Conservation (phyloP, 2,888 invertebrate genomes). For the Coremacera marginata region DNA sequence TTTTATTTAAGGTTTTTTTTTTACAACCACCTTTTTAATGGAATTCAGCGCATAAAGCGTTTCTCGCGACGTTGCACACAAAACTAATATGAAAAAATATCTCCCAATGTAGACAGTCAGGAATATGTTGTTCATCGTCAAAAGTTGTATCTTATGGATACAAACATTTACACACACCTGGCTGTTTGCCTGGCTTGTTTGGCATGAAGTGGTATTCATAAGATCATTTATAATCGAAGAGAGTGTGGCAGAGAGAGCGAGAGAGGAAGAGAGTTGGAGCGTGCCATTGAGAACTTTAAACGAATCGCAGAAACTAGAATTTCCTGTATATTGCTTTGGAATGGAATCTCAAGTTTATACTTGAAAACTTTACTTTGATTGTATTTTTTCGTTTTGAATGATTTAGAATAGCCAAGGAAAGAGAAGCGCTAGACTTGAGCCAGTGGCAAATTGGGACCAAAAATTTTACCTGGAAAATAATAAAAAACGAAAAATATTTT, state of each 20-base stretch:
- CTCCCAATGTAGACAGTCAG: slow-evolving; percentile 21
- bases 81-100: slow-evolving; percentile 28
- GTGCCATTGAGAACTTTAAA: slow-evolving; percentile 3
- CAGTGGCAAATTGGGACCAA: no score
- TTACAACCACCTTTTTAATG: not conserved
- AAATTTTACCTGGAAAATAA: no score
- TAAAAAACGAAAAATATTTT: no score
- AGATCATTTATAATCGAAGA: slow-evolving; percentile 12
- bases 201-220: slow-evolving; percentile 11
- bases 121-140: slow-evolving; percentile 13
- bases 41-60: slow-evolving; percentile 11
- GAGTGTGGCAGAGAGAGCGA: not conserved
- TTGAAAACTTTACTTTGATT: slow-evolving; percentile 19
- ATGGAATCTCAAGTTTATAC: slow-evolving; percentile 24
- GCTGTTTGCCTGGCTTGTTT: slow-evolving; percentile 14
- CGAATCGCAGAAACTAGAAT: slow-evolving; percentile 52
- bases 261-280: slow-evolving; percentile 20
- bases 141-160: not conserved
- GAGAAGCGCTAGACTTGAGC: not conserved
- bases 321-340: slow-evolving; percentile 45
- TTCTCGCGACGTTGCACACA: slow-evolving; percentile 22
- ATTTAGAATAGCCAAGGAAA: no score
- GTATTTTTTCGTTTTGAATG: not conserved
- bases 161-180: slow-evolving; percentile 11
- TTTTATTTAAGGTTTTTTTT: not conserved